These are phyloP conservation scores for Helicoverpa zea DNA, from an alignment of 1,140 invertebrate genomes.

Conservation along the genomic window DNA sequence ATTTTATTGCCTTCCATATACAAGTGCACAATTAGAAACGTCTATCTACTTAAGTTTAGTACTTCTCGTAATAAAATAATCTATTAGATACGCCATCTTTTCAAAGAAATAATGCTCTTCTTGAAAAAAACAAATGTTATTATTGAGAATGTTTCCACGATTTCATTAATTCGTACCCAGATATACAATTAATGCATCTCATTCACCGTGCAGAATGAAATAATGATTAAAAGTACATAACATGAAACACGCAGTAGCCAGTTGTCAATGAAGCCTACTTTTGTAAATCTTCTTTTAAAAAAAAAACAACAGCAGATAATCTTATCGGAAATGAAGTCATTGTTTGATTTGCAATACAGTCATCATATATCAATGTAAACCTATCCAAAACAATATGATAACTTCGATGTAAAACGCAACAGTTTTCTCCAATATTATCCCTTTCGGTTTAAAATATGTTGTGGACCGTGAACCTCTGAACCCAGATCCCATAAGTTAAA, in stretches of 20 bases:
- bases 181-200: background rate
- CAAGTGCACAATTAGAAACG: background rate
- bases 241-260: slow-evolving; percentile 5
- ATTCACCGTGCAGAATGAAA: background rate
- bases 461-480: background rate
- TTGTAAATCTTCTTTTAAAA: background rate
- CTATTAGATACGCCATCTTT: background rate
- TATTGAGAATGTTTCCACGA: background rate
- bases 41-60: slow-evolving; percentile 24
- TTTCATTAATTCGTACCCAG: background rate
- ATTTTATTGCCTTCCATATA: slow-evolving; percentile 10
- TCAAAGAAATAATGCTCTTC: background rate
- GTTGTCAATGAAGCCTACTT: background rate
- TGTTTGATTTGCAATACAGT: background rate
- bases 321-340: background rate
- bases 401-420: background rate
- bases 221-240: background rate
- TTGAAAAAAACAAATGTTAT: background rate
- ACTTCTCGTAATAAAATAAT: slow-evolving; percentile 12
- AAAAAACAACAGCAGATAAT: background rate
- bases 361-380: background rate
- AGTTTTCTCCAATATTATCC: background rate
- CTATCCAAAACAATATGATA: background rate
- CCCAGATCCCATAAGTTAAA: slow-evolving; percentile 1
- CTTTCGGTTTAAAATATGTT: background rate